Percentiles rank a stretch among this genome's conserved stretches.
phyloP scores from a whole-genome alignment of 2,113 vertebrate species.

The Scomber japonicus region DNA sequence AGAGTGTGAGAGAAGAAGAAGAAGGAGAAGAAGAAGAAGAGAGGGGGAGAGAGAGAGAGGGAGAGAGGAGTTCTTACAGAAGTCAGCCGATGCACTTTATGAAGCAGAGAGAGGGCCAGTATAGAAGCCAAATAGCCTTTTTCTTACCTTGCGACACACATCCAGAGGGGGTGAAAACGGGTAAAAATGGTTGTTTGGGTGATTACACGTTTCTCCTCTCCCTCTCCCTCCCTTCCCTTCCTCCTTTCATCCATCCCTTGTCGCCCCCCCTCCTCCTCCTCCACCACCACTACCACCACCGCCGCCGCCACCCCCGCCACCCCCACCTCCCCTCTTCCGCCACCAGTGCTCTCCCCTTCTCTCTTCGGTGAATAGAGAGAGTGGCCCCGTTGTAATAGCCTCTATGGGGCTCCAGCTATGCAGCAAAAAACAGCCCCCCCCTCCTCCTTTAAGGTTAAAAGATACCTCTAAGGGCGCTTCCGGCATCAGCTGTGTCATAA shows the following conservation, averaged over 20 bases:
- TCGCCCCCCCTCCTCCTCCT: neutral
- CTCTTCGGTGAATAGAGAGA: constrained; percentile 57
- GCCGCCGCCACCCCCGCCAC: neutral
- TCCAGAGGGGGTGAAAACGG: constrained; percentile 76
- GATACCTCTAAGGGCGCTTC: constrained; percentile 47
- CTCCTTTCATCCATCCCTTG: constrained; percentile 14
- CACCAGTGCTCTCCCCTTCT: constrained; percentile 42
- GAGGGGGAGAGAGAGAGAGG: constrained; percentile 27
- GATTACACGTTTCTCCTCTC: constrained; percentile 73
- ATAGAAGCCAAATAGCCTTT: constrained; percentile 52
- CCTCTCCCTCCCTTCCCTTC: constrained; percentile 40
- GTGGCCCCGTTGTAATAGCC: constrained; percentile 53
- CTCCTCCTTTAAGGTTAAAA: constrained; percentile 27
- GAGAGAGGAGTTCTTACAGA: constrained; percentile 58
- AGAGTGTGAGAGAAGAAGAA: constrained; percentile 35
- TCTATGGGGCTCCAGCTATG: constrained; percentile 53
- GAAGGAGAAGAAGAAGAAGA: constrained; percentile 25
- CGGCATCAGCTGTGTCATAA: constrained; percentile 35
- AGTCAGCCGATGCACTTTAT: constrained; percentile 55
- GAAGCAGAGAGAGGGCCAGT: constrained; percentile 58
- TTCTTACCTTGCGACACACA: constrained; percentile 73
- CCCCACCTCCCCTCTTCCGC: neutral
- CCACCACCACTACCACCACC: constrained; percentile 1
- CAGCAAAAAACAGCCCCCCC: constrained; percentile 34
- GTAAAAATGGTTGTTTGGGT: constrained; percentile 79